Conservation (phyloP, 2,797 vertebrate species). For the Mareca penelope region DNA sequence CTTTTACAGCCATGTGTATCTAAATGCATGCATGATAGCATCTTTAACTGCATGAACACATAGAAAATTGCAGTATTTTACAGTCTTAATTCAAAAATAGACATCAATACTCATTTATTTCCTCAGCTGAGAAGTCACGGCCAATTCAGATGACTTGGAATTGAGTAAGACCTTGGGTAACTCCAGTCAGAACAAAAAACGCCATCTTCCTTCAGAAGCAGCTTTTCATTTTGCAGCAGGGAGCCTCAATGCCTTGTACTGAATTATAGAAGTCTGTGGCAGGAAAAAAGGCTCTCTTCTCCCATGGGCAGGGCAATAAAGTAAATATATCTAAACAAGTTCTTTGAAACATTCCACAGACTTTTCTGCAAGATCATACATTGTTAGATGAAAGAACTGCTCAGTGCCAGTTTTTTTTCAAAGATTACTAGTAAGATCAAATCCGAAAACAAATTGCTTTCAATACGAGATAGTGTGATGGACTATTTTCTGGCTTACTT, state of each 20-base stretch:
- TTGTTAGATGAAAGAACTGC: constrained; percentile 44
- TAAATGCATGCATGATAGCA: neutral
- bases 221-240: neutral
- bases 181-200: neutral
- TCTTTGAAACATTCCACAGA: constrained; percentile 26
- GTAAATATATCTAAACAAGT: constrained; percentile 28
- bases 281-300: neutral
- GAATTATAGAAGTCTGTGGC: constrained; percentile 7
- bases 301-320: neutral
- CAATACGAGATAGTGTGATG: neutral
- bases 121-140: neutral
- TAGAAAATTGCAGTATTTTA: neutral
- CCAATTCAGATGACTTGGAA: fast-evolving
- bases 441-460: constrained; percentile 13
- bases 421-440: constrained; percentile 36
- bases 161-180: neutral
- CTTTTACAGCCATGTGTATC: neutral
- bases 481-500: constrained; percentile 27
- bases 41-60: neutral
- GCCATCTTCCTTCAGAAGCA: neutral
- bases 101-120: neutral
- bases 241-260: neutral
- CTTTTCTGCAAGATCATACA: constrained; percentile 11
- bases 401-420: neutral
- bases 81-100: neutral